These are phyloP conservation scores for Dendrolimus pini DNA, from an alignment of 2,888 invertebrate species.

Conservation along the genomic window DNA sequence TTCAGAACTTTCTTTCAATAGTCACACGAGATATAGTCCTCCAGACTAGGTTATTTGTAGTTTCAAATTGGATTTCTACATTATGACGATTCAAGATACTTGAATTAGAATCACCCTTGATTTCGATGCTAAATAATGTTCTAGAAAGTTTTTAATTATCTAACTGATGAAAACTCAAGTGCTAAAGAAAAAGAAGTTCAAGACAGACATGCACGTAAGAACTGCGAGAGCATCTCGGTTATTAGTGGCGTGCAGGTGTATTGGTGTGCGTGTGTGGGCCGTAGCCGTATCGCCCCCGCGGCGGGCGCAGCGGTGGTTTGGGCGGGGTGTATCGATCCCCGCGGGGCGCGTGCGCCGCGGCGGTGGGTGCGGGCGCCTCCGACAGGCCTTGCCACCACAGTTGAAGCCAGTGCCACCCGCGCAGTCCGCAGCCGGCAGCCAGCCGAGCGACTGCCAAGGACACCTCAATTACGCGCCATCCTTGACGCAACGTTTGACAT, in stretches of 20 bases:
- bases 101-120: no score
- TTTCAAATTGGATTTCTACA: no score
- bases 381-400: slow-evolving; percentile 41
- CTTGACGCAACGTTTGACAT: slow-evolving; percentile 51
- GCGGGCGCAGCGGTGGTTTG: slow-evolving; percentile 49
- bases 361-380: slow-evolving; percentile 41
- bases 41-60: no score
- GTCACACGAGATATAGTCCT: no score
- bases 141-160: slow-evolving; percentile 7
- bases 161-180: slow-evolving; percentile 36
- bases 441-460: slow-evolving; percentile 53
- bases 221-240: slow-evolving; percentile 24
- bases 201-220: not conserved
- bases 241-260: slow-evolving; percentile 20
- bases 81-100: no score
- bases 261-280: slow-evolving; percentile 37
- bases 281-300: slow-evolving; percentile 30
- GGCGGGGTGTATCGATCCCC: slow-evolving; percentile 71
- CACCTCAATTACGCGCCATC: slow-evolving; percentile 16
- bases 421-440: slow-evolving; percentile 69
- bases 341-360: slow-evolving; percentile 64
- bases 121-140: no score
- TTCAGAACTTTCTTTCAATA: no score
- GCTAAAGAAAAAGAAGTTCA: slow-evolving; percentile 9
- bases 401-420: slow-evolving; percentile 36